Conservation (phyloP, 2,888 invertebrate species). For the Scaptomyza caliginosa region DNA sequence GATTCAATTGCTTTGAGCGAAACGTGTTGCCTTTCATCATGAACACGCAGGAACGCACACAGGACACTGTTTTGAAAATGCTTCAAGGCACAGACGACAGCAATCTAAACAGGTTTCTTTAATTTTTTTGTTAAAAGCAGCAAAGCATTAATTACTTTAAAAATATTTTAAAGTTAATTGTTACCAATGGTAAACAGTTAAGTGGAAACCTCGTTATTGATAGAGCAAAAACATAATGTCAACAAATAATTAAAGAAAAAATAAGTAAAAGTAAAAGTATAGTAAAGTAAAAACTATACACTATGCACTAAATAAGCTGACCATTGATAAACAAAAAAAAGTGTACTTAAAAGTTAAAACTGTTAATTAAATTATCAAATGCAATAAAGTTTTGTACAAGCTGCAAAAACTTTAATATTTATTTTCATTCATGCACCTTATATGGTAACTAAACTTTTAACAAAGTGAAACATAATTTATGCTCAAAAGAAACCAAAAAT, state of each 20-base stretch:
- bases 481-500: conserved; percentile 30
- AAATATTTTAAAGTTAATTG: neutral
- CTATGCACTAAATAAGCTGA: neutral
- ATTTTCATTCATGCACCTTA: neutral
- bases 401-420: neutral
- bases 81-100: conserved; percentile 59
- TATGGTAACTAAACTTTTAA: conserved; percentile 17
- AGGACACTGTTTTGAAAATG: conserved; percentile 20
- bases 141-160: conserved; percentile 6
- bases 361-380: conserved; percentile 5
- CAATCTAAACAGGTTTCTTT: conserved; percentile 27
- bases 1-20: conserved; percentile 62
- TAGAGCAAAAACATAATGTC: no score
- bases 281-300: neutral
- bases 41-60: conserved; percentile 35
- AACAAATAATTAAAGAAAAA: no score
- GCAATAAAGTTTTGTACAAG: neutral
- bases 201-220: no score
- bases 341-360: neutral
- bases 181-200: neutral
- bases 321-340: neutral
- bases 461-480: conserved; percentile 55
- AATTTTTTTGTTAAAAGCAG: neutral
- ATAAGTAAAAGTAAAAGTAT: no score
- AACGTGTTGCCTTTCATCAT: conserved; percentile 62